Conservation (phyloP, 2,113 vertebrate genomes). For the Murina feae region DNA sequence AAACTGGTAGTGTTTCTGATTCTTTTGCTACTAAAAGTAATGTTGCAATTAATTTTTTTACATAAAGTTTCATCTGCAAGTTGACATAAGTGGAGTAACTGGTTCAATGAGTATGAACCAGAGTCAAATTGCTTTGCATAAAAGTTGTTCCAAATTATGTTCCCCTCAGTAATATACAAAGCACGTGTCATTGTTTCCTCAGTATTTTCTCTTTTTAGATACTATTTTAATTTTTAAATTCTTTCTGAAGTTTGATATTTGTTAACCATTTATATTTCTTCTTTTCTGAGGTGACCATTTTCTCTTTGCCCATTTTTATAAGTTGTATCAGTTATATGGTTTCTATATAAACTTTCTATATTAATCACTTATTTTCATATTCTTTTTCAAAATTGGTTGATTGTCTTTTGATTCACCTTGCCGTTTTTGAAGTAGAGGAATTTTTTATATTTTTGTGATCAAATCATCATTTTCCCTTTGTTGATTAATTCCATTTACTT, state of each 20-base stretch:
- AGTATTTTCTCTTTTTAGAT: not conserved
- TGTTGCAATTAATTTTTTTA: not conserved
- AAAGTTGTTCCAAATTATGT: slow-evolving; percentile 6
- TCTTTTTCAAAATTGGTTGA: not conserved
- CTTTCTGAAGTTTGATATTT: slow-evolving; percentile 4
- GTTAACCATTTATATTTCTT: not conserved
- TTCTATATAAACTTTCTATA: not conserved
- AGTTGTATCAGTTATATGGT: not conserved
- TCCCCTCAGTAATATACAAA: not conserved
- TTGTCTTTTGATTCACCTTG: slow-evolving; percentile 18
- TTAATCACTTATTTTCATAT: not conserved
- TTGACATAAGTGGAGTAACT: not conserved
- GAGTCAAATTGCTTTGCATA: not conserved
- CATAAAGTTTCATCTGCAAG: not conserved
- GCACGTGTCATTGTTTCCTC: not conserved
- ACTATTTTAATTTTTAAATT: slow-evolving; percentile 31
- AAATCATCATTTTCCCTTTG: not conserved
- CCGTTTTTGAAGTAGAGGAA: not conserved
- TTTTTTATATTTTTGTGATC: not conserved
- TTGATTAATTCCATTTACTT: not conserved
- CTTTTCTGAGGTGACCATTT: not conserved
- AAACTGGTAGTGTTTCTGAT: not conserved
- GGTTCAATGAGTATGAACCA: not conserved
- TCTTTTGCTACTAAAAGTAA: not conserved
- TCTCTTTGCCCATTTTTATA: slow-evolving; percentile 21